These are phyloP conservation scores for Danio rerio DNA, from an alignment of 2,113 vertebrate genomes.

Conservation along the genomic window GRCz12tu NC_133194.1:39628501-39629000, in stretches of 20 bases:
- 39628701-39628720: constrained; percentile 22
- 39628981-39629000: too few relatives aligned
- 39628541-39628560: background rate
- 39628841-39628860: too few relatives aligned
- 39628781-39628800: background rate
- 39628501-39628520: background rate
- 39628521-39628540: constrained; percentile 11
- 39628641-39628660: constrained; percentile 17
- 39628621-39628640: background rate
- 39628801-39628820: background rate
- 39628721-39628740: background rate
- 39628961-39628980: too few relatives aligned
- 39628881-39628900: too few relatives aligned
- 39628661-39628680: constrained; percentile 7
- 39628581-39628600: constrained; percentile 62
- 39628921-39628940: too few relatives aligned
- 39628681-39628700: constrained; percentile 2
- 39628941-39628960: too few relatives aligned
- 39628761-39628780: background rate
- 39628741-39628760: background rate
- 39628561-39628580: constrained; percentile 1
- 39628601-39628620: constrained; percentile 69
- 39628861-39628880: too few relatives aligned
- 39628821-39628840: too few relatives aligned
- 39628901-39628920: too few relatives aligned